Base-by-base conservation (phyloP, 2,888 invertebrate genomes). In the Cybosia mesomella region DNA sequence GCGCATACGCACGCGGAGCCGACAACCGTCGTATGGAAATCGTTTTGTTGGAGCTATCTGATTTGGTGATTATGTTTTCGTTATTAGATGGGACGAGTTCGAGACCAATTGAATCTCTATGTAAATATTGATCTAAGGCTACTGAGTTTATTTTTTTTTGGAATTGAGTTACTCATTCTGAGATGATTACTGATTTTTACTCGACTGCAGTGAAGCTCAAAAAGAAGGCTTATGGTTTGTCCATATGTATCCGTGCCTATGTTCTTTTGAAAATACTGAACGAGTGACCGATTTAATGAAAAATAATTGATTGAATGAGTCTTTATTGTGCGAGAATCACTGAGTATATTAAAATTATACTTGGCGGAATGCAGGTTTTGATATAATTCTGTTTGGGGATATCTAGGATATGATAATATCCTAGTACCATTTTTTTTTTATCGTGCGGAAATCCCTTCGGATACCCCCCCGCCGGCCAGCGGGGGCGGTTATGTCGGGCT, bases 21-120 rank as follows among this genome's bases (percentile, higher is more conserved):
- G 72, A 72, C 74, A 65, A 77, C 80, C 77, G 78, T 77, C 68
- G 68, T 74, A 79, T 79, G 78, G 79, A 70, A 79, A 79, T 76
- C 66, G 55, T 68, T 64, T 53, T 36, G 49, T 67, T 61, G 18
- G 53, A 49, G 34, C 61, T 69, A 72, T 77, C 68, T 72, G 75
- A 72, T 73, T 64, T 24, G 74, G 68, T 69, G 61, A 61, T 77
- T 72, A 71, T 68, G 62, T 74, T 71, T 66, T 70, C 71, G 63
- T 71, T 77, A 73, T 75, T 73, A 73, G 68, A 73, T 64, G 63
- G 21, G 36, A 11, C 18, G 72, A 24, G 22, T 21, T 58, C 24
- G 59, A 36, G 32, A 64, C 36, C 24, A 32, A 39, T 61, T 62
- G 32, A 54, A 66, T 60, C 39, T 64, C 34, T 18, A 22, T 54